Evolutionary conservation across 2,888 invertebrate species (phyloP).

Genomic region (Macrosoma leucophasiata): DNA sequence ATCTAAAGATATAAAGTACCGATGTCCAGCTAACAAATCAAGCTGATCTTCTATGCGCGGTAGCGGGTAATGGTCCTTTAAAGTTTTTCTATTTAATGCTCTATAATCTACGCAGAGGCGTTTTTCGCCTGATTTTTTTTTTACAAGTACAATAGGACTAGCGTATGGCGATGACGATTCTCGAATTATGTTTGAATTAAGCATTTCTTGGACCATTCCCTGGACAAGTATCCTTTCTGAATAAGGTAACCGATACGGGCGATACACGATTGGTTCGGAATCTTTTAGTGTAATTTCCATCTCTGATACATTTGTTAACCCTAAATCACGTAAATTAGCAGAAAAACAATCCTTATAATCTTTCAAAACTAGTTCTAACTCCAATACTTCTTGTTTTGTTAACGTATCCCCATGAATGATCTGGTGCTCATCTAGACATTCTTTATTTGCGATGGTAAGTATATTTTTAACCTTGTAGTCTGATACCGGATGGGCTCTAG

Average conservation of each 20-base stretch:
- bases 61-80: conserved; percentile 20
- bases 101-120: conserved; percentile 23
- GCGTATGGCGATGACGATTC: conserved; percentile 23
- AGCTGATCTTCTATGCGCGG: conserved; percentile 23
- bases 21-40: conserved; percentile 10
- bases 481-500: too few species aligned
- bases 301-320: conserved; percentile 13
- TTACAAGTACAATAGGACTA: conserved; percentile 22
- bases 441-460: too few species aligned
- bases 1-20: conserved; percentile 15
- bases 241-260: conserved; percentile 19
- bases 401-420: too few species aligned
- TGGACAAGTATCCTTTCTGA: conserved; percentile 12
- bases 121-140: conserved; percentile 19
- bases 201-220: conserved; percentile 20
- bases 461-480: too few species aligned
- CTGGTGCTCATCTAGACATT: too few species aligned
- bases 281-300: conserved; percentile 18
- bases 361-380: too few species aligned
- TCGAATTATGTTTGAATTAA: conserved; percentile 14
- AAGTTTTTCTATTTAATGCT: conserved; percentile 17
- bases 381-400: too few species aligned
- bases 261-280: conserved; percentile 17
- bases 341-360: conserved; percentile 18
- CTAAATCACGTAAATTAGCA: conserved; percentile 10